Evolutionary conservation across 2,888 invertebrate genomes (phyloP).

Genomic region (Ormia ochracea): DNA sequence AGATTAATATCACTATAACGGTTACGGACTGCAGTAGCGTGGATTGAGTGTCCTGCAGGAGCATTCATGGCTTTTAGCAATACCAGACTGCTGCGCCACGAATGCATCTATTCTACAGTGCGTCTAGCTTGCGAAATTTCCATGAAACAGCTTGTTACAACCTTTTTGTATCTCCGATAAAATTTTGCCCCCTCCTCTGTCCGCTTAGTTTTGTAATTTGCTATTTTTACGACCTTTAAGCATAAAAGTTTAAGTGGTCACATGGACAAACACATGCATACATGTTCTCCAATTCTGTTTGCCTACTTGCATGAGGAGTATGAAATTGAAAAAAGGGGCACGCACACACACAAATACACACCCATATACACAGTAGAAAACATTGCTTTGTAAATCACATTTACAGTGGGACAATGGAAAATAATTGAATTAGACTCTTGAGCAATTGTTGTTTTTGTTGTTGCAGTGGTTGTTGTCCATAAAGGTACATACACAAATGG

Average conservation of each 20-base stretch:
- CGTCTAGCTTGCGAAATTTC: too few relatives aligned
- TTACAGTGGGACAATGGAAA: slow-evolving; percentile 70
- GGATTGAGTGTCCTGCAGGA: too few relatives aligned
- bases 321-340: too few relatives aligned
- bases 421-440: slow-evolving; percentile 69
- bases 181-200: background rate
- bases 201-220: slow-evolving; percentile 63
- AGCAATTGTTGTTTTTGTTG: background rate
- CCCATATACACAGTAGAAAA: too few relatives aligned
- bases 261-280: slow-evolving; percentile 21
- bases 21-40: too few relatives aligned
- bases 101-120: too few relatives aligned
- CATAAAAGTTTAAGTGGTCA: slow-evolving; percentile 56
- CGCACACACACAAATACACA: slow-evolving; percentile 3
- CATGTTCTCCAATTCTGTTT: background rate
- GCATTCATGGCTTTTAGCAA: too few relatives aligned
- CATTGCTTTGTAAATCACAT: slow-evolving; percentile 68
- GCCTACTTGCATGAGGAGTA: background rate
- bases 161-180: background rate
- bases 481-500: background rate
- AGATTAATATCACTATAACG: too few relatives aligned
- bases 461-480: background rate
- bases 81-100: too few relatives aligned
- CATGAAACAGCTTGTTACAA: background rate
- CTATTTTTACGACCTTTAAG: slow-evolving; percentile 68